Evolutionary conservation across 2,797 vertebrate genomes (phyloP), one percentile per base, ranked within the genome.

Genomic region (Manis javanica): DNA sequence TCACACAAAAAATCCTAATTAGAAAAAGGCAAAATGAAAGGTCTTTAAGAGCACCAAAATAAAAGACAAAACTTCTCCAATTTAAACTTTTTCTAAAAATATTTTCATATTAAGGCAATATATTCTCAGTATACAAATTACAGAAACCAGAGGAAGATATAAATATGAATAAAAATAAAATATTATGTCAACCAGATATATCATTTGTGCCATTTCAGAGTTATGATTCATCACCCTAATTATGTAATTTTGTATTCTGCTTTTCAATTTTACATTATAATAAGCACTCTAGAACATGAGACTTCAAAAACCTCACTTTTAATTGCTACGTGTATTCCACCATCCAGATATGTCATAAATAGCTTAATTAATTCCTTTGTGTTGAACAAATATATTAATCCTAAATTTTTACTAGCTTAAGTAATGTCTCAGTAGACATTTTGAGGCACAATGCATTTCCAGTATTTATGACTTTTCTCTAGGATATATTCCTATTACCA

Each of bases 181-280:
- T 61, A 74, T 87, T 96, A 85, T 57, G 49, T 72, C 31, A 96
- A 55, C 34, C 34, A 96, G 90, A 82, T 49, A 83, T 46, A 94
- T 16, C 29, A 90, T 85, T 93, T 86, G 31, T 79, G 82, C 26
- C 64, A 72, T 84, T 94, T 92, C 53, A 95, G 79, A 81, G 37
- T 71, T 21, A 81, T 71, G 66, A 87, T 39, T 85, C 87, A 90
- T 85, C 31, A 66, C n/a, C 23, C 10, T 94, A 23, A 74, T 78
- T 75, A 87, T 66, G 13, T 90, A 82, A 87, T 87, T 95, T 91
- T 71, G 46, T 57, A 91, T 77, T 91, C 18, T 88, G 18, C 31
- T 89, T 93, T 93, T 92, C 72, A 75, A 78, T 71, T 94, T 83
- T 83, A 90, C 11, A 83, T 71, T 93, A 72, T 89, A 94, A 88